These are phyloP conservation scores for Euura saliciscinereae DNA, from an alignment of 1,140 invertebrate species.

Conservation along the genomic window DNA sequence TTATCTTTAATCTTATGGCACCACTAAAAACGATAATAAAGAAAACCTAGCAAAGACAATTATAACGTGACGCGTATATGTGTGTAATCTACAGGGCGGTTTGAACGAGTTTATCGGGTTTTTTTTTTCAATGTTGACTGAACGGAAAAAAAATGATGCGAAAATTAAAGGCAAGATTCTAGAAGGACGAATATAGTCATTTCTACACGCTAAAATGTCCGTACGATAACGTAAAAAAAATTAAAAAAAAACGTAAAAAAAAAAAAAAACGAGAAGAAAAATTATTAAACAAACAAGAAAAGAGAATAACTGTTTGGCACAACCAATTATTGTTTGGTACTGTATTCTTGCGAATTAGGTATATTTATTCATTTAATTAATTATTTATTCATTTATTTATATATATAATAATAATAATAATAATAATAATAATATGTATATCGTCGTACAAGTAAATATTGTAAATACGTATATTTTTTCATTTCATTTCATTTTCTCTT, in stretches of 20 bases:
- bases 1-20: neutral
- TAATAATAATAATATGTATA: conserved; percentile 8
- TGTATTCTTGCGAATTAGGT: conserved; percentile 18
- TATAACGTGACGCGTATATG: neutral
- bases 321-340: conserved; percentile 40
- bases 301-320: conserved; percentile 34
- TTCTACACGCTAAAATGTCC: neutral
- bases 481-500: conserved; percentile 8
- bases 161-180: neutral
- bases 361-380: conserved; percentile 12
- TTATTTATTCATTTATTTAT: conserved; percentile 10
- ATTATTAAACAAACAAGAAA: conserved; percentile 16
- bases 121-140: too few relatives aligned
- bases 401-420: conserved; percentile 9
- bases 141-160: neutral
- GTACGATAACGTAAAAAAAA: conserved; percentile 8
- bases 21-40: neutral
- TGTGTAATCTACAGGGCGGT: neutral
- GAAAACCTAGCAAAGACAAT: neutral
- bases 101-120: too few relatives aligned
- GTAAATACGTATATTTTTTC: conserved; percentile 9
- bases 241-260: neutral
- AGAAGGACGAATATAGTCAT: neutral
- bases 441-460: conserved; percentile 4
- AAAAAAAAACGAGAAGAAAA: neutral